Evolutionary conservation across 2,888 invertebrate species (phyloP).

Genomic region (Hypercompe scribonia): DNA sequence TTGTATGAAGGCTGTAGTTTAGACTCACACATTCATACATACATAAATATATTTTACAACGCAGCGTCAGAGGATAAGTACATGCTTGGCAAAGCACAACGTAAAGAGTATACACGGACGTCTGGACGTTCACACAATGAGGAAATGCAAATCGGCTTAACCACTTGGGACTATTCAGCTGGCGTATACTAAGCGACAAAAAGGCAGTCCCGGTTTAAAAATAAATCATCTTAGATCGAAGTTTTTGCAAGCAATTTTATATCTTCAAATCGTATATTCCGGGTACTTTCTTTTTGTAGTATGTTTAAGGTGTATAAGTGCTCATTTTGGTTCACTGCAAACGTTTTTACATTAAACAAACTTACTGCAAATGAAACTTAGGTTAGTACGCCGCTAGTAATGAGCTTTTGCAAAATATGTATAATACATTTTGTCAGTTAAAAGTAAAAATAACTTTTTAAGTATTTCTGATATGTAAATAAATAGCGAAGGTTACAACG

Average conservation of each 20-base stretch:
- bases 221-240: not conserved
- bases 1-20: slow-evolving; percentile 16
- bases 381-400: not conserved
- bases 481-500: not conserved
- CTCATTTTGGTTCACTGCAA: not conserved
- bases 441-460: not conserved
- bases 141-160: slow-evolving; percentile 21
- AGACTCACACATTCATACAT: slow-evolving; percentile 5
- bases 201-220: slow-evolving; percentile 1
- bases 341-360: not conserved
- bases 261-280: not conserved
- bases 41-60: slow-evolving; percentile 1
- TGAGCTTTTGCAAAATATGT: not conserved
- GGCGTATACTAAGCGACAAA: slow-evolving; percentile 14
- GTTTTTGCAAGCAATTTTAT: not conserved
- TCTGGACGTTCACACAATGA: slow-evolving; percentile 17
- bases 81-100: slow-evolving; percentile 4
- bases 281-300: not conserved
- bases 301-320: not conserved
- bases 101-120: slow-evolving; percentile 9
- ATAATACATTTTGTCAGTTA: no score
- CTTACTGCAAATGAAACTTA: not conserved
- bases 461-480: not conserved
- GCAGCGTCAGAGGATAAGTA: slow-evolving; percentile 11
- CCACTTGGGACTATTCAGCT: slow-evolving; percentile 4